These are phyloP conservation scores for Andrena fulva DNA, from an alignment of 2,888 invertebrate genomes.

Conservation along the genomic window DNA sequence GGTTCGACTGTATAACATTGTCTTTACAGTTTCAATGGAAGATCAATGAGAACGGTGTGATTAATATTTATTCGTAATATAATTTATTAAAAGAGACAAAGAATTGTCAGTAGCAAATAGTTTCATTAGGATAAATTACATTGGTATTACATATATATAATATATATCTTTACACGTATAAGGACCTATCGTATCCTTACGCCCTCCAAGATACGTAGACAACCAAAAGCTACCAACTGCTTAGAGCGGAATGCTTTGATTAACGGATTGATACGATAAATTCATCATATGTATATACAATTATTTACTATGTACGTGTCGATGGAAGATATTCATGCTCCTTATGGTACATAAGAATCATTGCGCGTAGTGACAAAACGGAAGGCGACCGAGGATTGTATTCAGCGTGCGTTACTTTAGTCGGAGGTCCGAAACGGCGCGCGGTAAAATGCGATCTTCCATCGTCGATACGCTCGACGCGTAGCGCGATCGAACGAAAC, in stretches of 20 bases:
- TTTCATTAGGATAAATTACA: conserved; percentile 69
- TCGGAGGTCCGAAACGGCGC: conserved; percentile 36
- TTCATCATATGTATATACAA: conserved; percentile 78
- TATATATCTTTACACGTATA: conserved; percentile 67
- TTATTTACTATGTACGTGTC: conserved; percentile 77
- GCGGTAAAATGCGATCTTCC: conserved; percentile 56
- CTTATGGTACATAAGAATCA: conserved; percentile 28
- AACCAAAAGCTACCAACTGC: conserved; percentile 72
- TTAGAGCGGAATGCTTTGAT: conserved; percentile 79
- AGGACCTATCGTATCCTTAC: conserved; percentile 58
- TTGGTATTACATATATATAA: conserved; percentile 61
- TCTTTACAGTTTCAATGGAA: not conserved
- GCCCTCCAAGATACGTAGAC: conserved; percentile 67
- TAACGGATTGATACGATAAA: conserved; percentile 70
- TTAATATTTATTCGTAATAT: conserved; percentile 69
- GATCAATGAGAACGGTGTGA: conserved; percentile 12
- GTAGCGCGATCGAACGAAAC: conserved; percentile 74
- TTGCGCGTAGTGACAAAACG: not conserved
- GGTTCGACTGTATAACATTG: not conserved
- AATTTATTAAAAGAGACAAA: conserved; percentile 75
- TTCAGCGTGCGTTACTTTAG: conserved; percentile 23
- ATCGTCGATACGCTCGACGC: conserved; percentile 79
- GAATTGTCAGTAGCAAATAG: conserved; percentile 75
- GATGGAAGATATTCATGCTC: conserved; percentile 75
- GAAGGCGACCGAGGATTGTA: conserved; percentile 19